Base-by-base conservation (phyloP, 2,888 invertebrate genomes). In the Perizoma flavofasciatum region DNA sequence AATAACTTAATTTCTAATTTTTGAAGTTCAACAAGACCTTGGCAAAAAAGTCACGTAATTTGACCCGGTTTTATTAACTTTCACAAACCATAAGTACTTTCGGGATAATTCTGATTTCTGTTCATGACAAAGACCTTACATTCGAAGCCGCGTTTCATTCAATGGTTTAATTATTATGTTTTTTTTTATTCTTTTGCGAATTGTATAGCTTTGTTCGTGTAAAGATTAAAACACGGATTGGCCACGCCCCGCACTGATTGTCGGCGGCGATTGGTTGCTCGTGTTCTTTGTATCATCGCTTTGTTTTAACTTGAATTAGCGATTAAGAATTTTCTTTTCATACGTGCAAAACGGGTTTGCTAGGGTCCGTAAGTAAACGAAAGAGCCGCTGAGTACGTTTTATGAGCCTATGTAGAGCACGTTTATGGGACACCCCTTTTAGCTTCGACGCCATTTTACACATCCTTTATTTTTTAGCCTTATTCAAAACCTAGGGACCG, bases 231-330 rank as follows among this genome's bases (percentile, higher is more conserved):
- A 78, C 78, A 75, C 68, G 80, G 74, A 82, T 81, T 78, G 75
- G 82, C 88, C 82, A 81, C 91, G 90, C 91, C 91, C 83, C 75
- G 67, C 65, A 68, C 69, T 78, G 77, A 78, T 79, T 79, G 75
- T 72, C 70, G 67, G 69, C 76, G 67, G 74, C 79, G 88, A 90
- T 91, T 91, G 90, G 90, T 79, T 72, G 77, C 66, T 66, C 77
- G 70, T 68, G 73, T 68, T 79, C 86, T 89, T 88, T 88, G 87
- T 88, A 82, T 73, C 74, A 76, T 83, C 82, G 82, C 82, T 83
- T 85, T 86, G 83, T 86, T 86, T 81, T 77, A 78, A 78, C 76
- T 80, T 75, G 85, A 85, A 86, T 86, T 86, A 83, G 81, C 81
- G 75, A 75, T 77, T 76, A 74, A 70, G 67, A 65, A 61, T 67